These are phyloP conservation scores for Albula glossodonta DNA, from an alignment of 2,113 vertebrate genomes.

Conservation along the genomic window DNA sequence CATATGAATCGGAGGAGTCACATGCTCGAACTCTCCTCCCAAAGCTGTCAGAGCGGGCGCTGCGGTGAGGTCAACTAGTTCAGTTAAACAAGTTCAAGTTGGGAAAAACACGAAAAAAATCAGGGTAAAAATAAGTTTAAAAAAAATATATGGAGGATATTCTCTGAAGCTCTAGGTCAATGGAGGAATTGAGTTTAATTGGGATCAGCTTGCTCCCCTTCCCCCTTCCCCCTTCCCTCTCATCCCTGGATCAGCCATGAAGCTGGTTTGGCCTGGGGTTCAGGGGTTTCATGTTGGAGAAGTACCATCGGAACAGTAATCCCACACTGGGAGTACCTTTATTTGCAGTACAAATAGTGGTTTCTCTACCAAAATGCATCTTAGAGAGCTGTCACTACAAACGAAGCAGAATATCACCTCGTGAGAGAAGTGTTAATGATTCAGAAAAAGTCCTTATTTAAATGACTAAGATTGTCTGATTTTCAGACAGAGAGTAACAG, in stretches of 20 bases:
- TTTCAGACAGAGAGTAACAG: background rate
- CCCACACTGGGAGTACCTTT: constrained; percentile 55
- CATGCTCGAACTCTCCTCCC: no score
- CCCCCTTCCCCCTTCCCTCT: background rate
- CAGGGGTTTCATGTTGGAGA: constrained; percentile 62
- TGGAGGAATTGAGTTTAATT: constrained; percentile 56
- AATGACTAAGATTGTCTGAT: constrained; percentile 25
- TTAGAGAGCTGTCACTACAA: constrained; percentile 26
- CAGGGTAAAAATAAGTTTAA: no score
- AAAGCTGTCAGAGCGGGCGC: no score
- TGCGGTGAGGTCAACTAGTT: no score
- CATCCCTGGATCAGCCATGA: constrained; percentile 53
- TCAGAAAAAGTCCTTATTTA: constrained; percentile 16
- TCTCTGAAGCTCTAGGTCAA: constrained; percentile 34
- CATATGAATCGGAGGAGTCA: no score
- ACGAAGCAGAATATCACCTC: constrained; percentile 18
- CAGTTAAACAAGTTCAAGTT: no score
- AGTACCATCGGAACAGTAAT: constrained; percentile 62
- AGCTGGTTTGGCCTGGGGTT: constrained; percentile 51
- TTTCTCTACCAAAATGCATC: constrained; percentile 24
- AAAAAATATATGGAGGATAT: constrained; percentile 3
- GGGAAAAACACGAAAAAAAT: no score
- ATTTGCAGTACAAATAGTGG: constrained; percentile 57
- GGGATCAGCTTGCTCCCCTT: constrained; percentile 24
- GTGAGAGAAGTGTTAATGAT: constrained; percentile 35